A percentile compares a stretch with the other conserved stretches of the same genome.
phyloP scores from a whole-genome alignment of 2,113 vertebrate species.

The Elachura formosa region DNA sequence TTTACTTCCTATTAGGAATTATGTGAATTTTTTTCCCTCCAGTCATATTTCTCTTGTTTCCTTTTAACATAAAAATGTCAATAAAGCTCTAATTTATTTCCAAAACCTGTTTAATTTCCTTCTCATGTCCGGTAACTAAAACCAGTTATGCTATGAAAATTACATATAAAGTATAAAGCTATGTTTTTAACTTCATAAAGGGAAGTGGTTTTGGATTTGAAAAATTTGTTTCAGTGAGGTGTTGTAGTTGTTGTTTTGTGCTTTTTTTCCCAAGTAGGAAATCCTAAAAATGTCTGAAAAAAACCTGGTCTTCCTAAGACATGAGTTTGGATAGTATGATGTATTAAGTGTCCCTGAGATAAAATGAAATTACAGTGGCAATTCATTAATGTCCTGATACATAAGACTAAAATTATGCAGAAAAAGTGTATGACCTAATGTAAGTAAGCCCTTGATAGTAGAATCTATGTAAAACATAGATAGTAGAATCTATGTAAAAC shows the following conservation, averaged over 20 bases:
- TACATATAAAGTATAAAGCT: not conserved
- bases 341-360: not conserved
- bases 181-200: not conserved
- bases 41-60: not conserved
- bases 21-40: not conserved
- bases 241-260: not conserved
- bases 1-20: not conserved
- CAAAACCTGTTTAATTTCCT: not conserved
- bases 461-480: not conserved
- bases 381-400: not conserved
- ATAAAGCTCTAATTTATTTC: not conserved
- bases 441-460: not conserved
- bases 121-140: not conserved
- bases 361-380: not conserved
- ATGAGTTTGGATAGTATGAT: not conserved
- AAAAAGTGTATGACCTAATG: not conserved
- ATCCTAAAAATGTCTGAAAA: not conserved
- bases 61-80: not conserved
- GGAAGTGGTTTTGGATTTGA: not conserved
- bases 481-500: not conserved
- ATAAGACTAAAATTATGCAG: not conserved
- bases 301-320: rapidly evolving
- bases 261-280: not conserved
- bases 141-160: not conserved
- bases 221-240: not conserved